A percentile compares a stretch with the other conserved stretches of the same genome.
These are phyloP conservation scores for Pristionchus exspectatus DNA, from an alignment of 2,888 invertebrate genomes.

Conservation along the genomic window DNA sequence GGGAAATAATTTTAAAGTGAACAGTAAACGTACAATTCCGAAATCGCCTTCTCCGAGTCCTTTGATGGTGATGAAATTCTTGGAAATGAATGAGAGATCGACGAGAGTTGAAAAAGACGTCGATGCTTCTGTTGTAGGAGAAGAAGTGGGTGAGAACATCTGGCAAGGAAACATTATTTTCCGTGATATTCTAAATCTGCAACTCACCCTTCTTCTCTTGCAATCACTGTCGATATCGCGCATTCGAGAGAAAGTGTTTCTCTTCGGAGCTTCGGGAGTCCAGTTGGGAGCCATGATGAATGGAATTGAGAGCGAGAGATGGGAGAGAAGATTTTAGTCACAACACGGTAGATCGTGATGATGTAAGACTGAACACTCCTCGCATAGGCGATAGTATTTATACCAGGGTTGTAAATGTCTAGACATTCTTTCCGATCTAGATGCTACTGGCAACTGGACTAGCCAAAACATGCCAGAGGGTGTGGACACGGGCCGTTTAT, in stretches of 20 bases:
- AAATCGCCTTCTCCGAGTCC: slow-evolving; percentile 1
- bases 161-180: too few species aligned
- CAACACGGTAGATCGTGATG: too few species aligned
- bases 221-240: not conserved
- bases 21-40: not conserved
- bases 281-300: too few species aligned
- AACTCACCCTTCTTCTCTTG: not conserved
- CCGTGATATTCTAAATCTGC: too few species aligned
- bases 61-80: not conserved
- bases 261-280: not conserved
- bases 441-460: too few species aligned
- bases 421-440: not conserved
- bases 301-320: too few species aligned
- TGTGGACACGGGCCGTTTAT: not conserved
- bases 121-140: too few species aligned
- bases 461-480: not conserved
- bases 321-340: too few species aligned
- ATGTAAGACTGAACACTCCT: too few species aligned
- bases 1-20: not conserved
- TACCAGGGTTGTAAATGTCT: not conserved
- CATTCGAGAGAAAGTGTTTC: not conserved
- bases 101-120: not conserved
- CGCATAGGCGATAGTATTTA: too few species aligned
- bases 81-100: not conserved
- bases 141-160: too few species aligned